Conservation (phyloP, 2,113 vertebrate species). For the Daubentonia madagascariensis region DNA sequence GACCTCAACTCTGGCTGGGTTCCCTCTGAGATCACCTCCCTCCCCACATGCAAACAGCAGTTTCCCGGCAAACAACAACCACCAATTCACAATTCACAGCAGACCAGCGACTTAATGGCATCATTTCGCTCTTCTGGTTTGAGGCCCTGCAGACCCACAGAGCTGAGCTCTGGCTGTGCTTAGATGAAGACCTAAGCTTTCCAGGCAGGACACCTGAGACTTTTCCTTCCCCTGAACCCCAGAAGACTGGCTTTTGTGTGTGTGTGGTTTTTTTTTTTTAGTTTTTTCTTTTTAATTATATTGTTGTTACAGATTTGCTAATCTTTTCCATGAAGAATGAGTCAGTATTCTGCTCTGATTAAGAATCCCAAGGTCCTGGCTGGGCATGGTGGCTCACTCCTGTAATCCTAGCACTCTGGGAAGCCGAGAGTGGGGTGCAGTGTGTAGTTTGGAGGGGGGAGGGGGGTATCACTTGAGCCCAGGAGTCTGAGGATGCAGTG, state of each 20-base stretch:
- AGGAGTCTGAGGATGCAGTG: too few species aligned
- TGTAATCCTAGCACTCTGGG: too few species aligned
- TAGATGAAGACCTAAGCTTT: background rate
- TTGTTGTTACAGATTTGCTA: background rate
- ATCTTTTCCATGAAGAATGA: constrained; percentile 16
- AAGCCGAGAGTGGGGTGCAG: too few species aligned
- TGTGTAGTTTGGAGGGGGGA: too few species aligned
- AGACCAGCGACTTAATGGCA: background rate
- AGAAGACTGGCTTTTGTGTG: background rate
- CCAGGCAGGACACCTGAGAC: background rate
- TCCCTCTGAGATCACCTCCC: background rate
- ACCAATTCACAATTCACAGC: background rate
- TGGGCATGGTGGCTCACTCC: too few species aligned
- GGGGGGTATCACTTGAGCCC: too few species aligned
- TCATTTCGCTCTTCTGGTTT: background rate
- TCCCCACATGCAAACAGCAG: background rate
- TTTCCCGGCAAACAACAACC: background rate
- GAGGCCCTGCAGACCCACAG: background rate
- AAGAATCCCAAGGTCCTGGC: background rate
- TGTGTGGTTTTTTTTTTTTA: background rate
- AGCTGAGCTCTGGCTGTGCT: background rate
- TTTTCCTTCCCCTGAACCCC: background rate
- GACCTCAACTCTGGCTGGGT: background rate
- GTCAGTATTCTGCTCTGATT: background rate
- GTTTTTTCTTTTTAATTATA: background rate